These are phyloP conservation scores for Lepidotrigona ventralis DNA, from an alignment of 1,140 invertebrate species.

Conservation along the genomic window DNA sequence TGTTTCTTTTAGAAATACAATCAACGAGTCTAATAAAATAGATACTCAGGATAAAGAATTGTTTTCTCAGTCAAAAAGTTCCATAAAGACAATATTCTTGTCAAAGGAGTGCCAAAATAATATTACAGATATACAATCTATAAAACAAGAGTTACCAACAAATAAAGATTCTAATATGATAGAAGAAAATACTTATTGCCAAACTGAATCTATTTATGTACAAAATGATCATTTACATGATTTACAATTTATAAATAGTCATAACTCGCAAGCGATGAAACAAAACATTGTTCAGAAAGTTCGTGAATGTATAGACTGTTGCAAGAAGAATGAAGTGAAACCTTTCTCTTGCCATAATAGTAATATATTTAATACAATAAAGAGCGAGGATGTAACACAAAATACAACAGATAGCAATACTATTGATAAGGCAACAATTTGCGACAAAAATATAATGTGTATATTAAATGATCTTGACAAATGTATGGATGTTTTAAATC, in stretches of 20 bases:
- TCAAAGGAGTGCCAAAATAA: conserved; percentile 53
- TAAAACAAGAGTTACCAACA: conserved; percentile 52
- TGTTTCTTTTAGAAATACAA: conserved; percentile 14
- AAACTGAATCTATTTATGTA: conserved; percentile 30
- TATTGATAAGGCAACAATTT: conserved; percentile 15
- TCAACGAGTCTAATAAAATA: conserved; percentile 13
- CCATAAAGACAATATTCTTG: conserved; percentile 37
- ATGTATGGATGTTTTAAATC: conserved; percentile 57
- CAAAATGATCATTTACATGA: conserved; percentile 21
- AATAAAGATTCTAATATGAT: conserved; percentile 32
- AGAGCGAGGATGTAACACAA: conserved; percentile 22
- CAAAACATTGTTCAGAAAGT: conserved; percentile 15
- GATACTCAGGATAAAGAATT: conserved; percentile 37
- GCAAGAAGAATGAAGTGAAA: conserved; percentile 36
- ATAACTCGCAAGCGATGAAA: conserved; percentile 24
- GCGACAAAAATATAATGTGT: conserved; percentile 37
- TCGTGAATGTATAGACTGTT: conserved; percentile 30
- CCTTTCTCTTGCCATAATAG: conserved; percentile 34
- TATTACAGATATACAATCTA: conserved; percentile 31
- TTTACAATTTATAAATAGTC: conserved; percentile 28
- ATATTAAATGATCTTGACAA: conserved; percentile 45
- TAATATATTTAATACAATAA: conserved; percentile 22
- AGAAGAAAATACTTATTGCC: conserved; percentile 5
- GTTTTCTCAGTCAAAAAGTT: conserved; percentile 43
- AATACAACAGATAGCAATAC: conserved; percentile 27